Evolutionary conservation across 2,888 invertebrate species (phyloP), one percentile per base, ranked within the genome.

Genomic region (Anthoptus insignis): DNA sequence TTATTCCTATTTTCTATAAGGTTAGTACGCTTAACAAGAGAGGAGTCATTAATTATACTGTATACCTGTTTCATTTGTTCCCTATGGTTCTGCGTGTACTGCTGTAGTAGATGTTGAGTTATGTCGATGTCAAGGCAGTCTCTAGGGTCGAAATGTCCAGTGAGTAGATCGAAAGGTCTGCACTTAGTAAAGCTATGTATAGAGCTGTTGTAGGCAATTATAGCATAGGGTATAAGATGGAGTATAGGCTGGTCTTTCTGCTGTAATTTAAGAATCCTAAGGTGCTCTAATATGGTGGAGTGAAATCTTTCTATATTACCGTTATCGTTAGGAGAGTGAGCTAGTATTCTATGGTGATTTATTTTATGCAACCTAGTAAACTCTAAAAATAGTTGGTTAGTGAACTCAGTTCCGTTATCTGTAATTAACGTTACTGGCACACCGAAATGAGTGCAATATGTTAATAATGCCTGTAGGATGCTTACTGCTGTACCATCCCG

Each of bases 171-270:
- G 6, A 53, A 60, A n/a, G 60, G 60, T 53, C 60, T 45, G n/a
- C 42, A 73, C 53, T 71, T 75, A 0, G 75, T 76, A 57, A 75
- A 76, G 21, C 73, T 74, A 37, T 71, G 71, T 24, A 73, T 56
- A 0, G 70, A 70, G 19, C 42, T 61, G 32, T 61, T 53, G 39
- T 61, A 61, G 3, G 61, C 68, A 34, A 70, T 21, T 9, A 70
- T 54, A 2, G 60, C 60, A 22, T 61, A 61, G 9, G 60, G 53
- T 7, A 61, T 21, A 19, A 60, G 60, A 7, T 60, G 42, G 7
- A 60, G 13, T 39, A 52, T 52, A 8, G 60, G 60, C 59, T 75
- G 69, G 24, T 54, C 49, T 16, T 42, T 52, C 6, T 68, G 24
- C 27, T 72, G n/a, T 21, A 72, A 14, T 14, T 65, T 59, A 47